A percentile compares a stretch with the other conserved stretches of the same genome.
Conservation (phyloP, 92 coral and sea anemone genomes). For the Ricordea florida region DNA sequence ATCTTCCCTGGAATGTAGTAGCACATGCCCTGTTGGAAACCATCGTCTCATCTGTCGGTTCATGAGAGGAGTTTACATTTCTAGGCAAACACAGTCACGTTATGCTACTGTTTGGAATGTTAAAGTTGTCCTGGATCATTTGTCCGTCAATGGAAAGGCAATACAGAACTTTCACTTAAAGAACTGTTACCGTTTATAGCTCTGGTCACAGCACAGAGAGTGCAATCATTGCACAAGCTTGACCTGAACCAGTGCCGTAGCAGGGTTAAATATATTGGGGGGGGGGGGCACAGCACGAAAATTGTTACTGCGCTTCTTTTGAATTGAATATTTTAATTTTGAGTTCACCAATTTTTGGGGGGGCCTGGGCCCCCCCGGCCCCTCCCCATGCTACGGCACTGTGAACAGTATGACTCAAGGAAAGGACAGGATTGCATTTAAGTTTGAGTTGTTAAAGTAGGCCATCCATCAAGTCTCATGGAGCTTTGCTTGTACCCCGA, state of each 20-base stretch:
- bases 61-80: not conserved
- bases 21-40: not conserved
- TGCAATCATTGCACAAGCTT: constrained; percentile 11
- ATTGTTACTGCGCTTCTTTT: too few species aligned
- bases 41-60: not conserved
- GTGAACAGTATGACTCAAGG: not conserved
- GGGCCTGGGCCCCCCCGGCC: too few species aligned
- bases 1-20: not conserved
- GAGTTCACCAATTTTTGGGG: too few species aligned
- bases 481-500: not conserved
- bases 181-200: not conserved
- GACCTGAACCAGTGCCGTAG: too few species aligned
- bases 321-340: too few species aligned
- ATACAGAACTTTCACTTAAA: not conserved
- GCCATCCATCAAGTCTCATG: constrained; percentile 34
- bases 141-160: not conserved
- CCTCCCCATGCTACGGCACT: too few species aligned
- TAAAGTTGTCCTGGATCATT: not conserved
- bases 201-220: not conserved
- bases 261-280: too few species aligned
- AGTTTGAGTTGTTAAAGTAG: constrained; percentile 7
- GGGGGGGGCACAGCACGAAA: too few species aligned
- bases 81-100: not conserved
- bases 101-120: constrained; percentile 5
- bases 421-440: not conserved